These are phyloP conservation scores for Andinoacara biseriatus DNA, from an alignment of 2,113 vertebrate species.

Conservation along the genomic window DNA sequence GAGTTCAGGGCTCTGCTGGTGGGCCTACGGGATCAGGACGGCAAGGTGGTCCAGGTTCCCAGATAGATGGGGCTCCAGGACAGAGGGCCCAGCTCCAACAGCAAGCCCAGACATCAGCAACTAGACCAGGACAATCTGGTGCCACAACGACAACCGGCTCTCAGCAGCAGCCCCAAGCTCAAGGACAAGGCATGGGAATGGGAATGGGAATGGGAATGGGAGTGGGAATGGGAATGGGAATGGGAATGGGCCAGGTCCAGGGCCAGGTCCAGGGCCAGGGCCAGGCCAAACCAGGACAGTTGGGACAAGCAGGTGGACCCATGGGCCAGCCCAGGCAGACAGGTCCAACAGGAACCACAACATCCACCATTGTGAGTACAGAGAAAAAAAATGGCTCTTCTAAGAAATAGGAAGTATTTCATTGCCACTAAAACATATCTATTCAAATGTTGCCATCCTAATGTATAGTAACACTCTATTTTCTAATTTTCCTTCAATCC, in stretches of 20 bases:
- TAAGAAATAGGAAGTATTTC: background rate
- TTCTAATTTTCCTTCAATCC: background rate
- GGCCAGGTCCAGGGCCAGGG: conserved; percentile 64
- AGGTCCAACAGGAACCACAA: conserved; percentile 64
- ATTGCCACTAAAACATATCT: background rate
- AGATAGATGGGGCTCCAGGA: conserved; percentile 66
- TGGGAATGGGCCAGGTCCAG: conserved; percentile 50
- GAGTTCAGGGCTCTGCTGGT: conserved; percentile 62
- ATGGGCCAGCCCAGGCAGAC: conserved; percentile 71
- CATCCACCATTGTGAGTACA: conserved; percentile 79
- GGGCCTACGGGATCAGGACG: conserved; percentile 65
- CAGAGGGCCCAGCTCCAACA: conserved; percentile 80
- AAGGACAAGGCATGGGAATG: conserved; percentile 68
- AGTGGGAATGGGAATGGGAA: conserved; percentile 27
- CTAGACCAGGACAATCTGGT: conserved; percentile 73
- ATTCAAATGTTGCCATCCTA: background rate
- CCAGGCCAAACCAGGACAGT: conserved; percentile 77
- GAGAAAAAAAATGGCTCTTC: background rate
- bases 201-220: conserved; percentile 38
- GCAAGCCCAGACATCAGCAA: conserved; percentile 73
- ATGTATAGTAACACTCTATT: background rate
- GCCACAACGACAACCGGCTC: conserved; percentile 37
- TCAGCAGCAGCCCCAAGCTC: conserved; percentile 74
- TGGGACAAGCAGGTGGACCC: conserved; percentile 67
- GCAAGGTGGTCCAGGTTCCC: conserved; percentile 71